Base-by-base conservation (phyloP, 2,113 vertebrate genomes). In the Brachirus orientalis region DNA sequence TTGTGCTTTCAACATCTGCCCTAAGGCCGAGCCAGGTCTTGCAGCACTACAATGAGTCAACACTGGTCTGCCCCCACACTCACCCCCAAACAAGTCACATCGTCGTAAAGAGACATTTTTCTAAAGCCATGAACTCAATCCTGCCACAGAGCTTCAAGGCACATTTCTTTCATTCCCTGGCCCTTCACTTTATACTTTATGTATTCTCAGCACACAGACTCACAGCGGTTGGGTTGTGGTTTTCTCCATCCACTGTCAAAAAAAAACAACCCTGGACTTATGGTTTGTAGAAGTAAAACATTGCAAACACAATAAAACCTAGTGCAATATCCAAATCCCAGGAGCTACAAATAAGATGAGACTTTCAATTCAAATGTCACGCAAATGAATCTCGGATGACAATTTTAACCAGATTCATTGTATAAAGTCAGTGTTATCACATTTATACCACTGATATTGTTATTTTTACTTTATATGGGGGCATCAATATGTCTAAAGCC, bases 1-100 rank as follows among this genome's bases (percentile, higher is more conserved):
- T 38, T 55, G 55, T 67, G 37, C 50, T 77, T 74, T 65, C 56
- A 65, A 67, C 40, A 33, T 64, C 50, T 45, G 33, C 75, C 79
- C 65, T 3, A 0, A 72, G 71, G 78, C 65, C 11, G 18, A 10
- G 13, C 12, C n/a, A n/a, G 52, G 57, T 71, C 71, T 75, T 74
- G 82, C 75, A 72, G 35, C 1, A 8, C 43, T 43, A 68, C 63
- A 67, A 68, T 84, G 77, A 77, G 56, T 77, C 51, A 71, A 51
- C 63, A 22, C 50, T 38, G 53, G 58, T 64, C 68, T 40, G 33
- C 52, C 50, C 35, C 16, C 28, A 20, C 18, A 12, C 52, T 7
- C 51, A 10, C 13, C 8, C 51, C 22, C 16, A 69, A 80, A 71
- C 51, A 60, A 65, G 13, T 14, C 14, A 28, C 22, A 35, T 46